These are phyloP conservation scores for Pteruthius melanotis DNA, from an alignment of 2,113 vertebrate species.

Conservation along the genomic window DNA sequence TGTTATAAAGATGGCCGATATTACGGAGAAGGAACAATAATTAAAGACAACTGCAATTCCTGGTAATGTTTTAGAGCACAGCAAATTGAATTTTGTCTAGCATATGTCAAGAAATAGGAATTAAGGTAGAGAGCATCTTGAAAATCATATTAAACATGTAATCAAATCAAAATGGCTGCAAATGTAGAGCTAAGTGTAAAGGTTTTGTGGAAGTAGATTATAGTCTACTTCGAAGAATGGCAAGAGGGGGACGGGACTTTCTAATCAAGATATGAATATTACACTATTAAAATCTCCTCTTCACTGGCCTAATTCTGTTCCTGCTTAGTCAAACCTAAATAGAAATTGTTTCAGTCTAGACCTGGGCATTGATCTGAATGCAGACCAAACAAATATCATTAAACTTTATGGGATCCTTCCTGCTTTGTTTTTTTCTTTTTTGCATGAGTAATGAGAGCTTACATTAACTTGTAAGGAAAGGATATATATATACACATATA, in stretches of 20 bases:
- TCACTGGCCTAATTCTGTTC: neutral
- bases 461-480: neutral
- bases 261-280: neutral
- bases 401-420: neutral
- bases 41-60: slow-evolving; percentile 79
- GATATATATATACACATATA: too few relatives aligned
- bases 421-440: neutral
- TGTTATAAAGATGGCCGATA: slow-evolving; percentile 68
- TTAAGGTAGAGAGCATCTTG: neutral
- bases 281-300: neutral
- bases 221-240: neutral
- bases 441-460: neutral
- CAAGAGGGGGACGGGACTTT: neutral
- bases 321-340: neutral
- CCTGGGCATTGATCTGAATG: neutral
- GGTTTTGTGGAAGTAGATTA: neutral
- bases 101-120: neutral
- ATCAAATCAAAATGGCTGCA: neutral
- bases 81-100: neutral
- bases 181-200: neutral
- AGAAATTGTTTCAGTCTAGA: neutral
- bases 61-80: slow-evolving; percentile 68
- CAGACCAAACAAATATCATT: neutral
- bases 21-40: slow-evolving; percentile 68
- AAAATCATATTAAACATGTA: neutral